Conservation (phyloP, 2,113 vertebrate genomes). For the Triplophysa dalaica region DNA sequence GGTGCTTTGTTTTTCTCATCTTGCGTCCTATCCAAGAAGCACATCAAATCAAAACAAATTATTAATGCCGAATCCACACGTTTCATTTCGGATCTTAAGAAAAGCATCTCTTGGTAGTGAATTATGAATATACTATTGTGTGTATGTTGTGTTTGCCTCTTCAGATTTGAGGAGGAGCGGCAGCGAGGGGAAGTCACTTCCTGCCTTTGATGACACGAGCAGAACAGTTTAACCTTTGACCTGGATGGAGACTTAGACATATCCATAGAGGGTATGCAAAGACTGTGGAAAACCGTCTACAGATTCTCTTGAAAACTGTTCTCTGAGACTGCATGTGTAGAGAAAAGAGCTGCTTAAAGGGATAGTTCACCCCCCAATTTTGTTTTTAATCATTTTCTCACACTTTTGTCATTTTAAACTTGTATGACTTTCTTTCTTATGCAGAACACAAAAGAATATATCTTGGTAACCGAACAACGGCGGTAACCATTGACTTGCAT, state of each 20-base stretch:
- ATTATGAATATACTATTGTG: slow-evolving; percentile 67
- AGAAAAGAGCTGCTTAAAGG: too few species aligned
- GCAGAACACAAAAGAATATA: too few species aligned
- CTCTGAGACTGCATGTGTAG: neutral
- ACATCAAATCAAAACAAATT: slow-evolving; percentile 75
- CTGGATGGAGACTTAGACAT: neutral
- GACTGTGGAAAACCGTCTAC: neutral
- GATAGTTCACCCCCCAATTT: too few species aligned
- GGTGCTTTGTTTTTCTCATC: slow-evolving; percentile 60
- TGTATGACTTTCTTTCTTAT: too few species aligned
- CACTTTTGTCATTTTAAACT: too few species aligned
- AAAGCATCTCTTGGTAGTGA: slow-evolving; percentile 72
- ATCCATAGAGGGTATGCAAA: neutral
- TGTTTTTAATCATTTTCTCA: too few species aligned
- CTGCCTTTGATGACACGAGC: slow-evolving; percentile 58
- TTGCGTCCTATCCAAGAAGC: slow-evolving; percentile 75
- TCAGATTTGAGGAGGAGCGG: slow-evolving; percentile 83
- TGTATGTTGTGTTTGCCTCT: slow-evolving; percentile 63
- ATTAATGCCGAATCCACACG: slow-evolving; percentile 70
- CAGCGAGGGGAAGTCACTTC: slow-evolving; percentile 62
- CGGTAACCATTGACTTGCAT: too few species aligned
- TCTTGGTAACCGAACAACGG: too few species aligned
- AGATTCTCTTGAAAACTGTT: too few species aligned
- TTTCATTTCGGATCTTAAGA: slow-evolving; percentile 69
- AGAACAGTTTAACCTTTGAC: slow-evolving; percentile 63